Evolutionary conservation across 2,797 vertebrate species (phyloP), one percentile per base, ranked within the genome.

Genomic region (Pangasius krempfi): DNA sequence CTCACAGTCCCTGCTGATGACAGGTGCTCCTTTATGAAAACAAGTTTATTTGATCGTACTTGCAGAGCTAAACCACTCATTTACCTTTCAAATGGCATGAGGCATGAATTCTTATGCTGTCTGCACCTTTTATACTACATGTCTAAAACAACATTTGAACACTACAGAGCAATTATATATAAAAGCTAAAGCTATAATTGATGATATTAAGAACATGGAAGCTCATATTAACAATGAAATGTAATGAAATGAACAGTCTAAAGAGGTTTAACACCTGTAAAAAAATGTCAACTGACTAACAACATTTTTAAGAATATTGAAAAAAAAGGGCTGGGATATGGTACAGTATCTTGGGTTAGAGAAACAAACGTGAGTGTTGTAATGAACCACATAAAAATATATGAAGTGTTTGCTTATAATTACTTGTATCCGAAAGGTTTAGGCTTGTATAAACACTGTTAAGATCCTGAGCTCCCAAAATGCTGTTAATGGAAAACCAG

Each of bases 1-100:
- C 88, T 60, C 47, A 76, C 79, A 68, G 72, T 78, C 80, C 58
- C 37, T 64, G 58, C 25, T 83, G 58, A 64, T 47, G 58, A 83
- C 80, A 83, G n/a, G 37, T 76, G 83, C 47, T 58, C 84, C 60
- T 56, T 81, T 56, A 85, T 79, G 20, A 88, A 89, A 90, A 66
- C 60, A 47, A 22, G 64, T 73, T 89, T 86, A 86, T 81, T 84
- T 47, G 81, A 64, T 86, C 20, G 4, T 37, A 37, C 56, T 52
- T 73, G 50, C 13, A 62, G 33, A 73, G 52, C 37, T 25, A 58
- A 80, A 80, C 52, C 62, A 80, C 30, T 47, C 14, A 50, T 88
- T 76, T 44, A n/a, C 25, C 27, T 79, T 66, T 27, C 60, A 79
- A 52, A 79, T 66, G 22, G 8, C 54, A 76, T 20, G 27, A 58